Base-by-base conservation (phyloP, 2,888 invertebrate genomes). In the Dilophus febrilis region DNA sequence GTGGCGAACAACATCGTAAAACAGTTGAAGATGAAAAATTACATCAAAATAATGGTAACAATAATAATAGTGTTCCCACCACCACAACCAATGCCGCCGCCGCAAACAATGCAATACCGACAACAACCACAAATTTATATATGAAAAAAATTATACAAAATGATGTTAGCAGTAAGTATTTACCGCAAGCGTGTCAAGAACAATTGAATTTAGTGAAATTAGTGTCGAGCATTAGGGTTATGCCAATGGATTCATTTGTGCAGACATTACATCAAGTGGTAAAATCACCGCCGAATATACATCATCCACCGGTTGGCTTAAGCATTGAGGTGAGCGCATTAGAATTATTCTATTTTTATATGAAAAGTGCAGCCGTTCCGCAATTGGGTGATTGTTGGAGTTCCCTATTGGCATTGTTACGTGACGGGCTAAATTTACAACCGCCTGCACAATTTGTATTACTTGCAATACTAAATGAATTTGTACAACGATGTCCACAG, bases 181-280 rank as follows among this genome's bases (percentile, higher is more conserved):
- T 52, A 29, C 56, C 59, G 26, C 73, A 76, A 52, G 74, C 77
- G 14, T 74, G 74, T 49, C 54, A 67, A 5, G 74, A 74, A 45
- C 86, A 87, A 59, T 66, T 75, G 47, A 75, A 81, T 44, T 65
- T 87, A 50, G 85, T 88, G 11, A 74, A 83, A 47, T 64, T 88
- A 46, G 74, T 88, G 35, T 75, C 78, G 39, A 78, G 82, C 27
- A 79, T 88, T 46, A 72, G 82, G 46, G 83, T 85, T 2, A 76
- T 90, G 65, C 85, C 86, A 3, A 74, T 84, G 51, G 86, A 87
- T 53, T 80, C 80, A 39, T 69, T 87, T 49, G 77, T 90, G 36
- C 78, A 81, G 61, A 83, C 83, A 4, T 73, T 86, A 16, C 77
- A 79, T 51, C 78, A 80, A 54, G 83, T 87, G 43, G 74, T 88